phyloP scores from a whole-genome alignment of 1,140 invertebrate species.

The Bombus confusus region DNA sequence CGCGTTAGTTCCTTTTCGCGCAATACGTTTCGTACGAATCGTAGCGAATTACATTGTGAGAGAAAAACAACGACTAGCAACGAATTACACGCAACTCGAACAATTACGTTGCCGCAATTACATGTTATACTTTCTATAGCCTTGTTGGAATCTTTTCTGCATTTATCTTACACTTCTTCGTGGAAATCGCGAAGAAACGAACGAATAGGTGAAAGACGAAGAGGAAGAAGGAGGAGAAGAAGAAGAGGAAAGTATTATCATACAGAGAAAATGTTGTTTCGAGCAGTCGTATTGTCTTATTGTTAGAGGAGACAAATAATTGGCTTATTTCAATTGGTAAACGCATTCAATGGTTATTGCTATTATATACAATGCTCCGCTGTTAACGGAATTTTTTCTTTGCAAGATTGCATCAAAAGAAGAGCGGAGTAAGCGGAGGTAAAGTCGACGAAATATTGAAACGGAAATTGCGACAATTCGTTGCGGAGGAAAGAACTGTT shows the following conservation, averaged over 20 bases:
- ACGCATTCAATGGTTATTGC: neutral
- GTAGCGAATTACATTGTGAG: too few species aligned
- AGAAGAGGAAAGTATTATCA: neutral
- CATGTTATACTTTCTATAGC: too few species aligned
- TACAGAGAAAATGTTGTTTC: neutral
- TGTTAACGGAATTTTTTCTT: neutral
- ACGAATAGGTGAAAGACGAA: neutral
- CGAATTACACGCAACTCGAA: too few species aligned
- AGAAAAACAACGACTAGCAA: too few species aligned
- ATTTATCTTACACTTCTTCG: too few species aligned
- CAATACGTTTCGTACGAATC: too few species aligned
- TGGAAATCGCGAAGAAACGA: too few species aligned
- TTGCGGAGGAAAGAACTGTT: neutral
- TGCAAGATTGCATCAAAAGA: too few species aligned
- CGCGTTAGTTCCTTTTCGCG: too few species aligned
- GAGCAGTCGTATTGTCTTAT: neutral
- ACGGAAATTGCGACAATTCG: conserved; percentile 1
- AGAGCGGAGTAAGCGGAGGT: neutral
- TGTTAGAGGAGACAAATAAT: neutral
- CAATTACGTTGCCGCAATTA: too few species aligned
- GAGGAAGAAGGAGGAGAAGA: too few species aligned
- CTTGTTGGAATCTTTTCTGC: too few species aligned
- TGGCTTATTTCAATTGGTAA: conserved; percentile 6
- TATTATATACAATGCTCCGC: neutral
- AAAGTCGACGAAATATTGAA: conserved; percentile 2